Evolutionary conservation across 2,888 invertebrate genomes (phyloP), one percentile per base, ranked within the genome.

Genomic region (Apodemia duryi): DNA sequence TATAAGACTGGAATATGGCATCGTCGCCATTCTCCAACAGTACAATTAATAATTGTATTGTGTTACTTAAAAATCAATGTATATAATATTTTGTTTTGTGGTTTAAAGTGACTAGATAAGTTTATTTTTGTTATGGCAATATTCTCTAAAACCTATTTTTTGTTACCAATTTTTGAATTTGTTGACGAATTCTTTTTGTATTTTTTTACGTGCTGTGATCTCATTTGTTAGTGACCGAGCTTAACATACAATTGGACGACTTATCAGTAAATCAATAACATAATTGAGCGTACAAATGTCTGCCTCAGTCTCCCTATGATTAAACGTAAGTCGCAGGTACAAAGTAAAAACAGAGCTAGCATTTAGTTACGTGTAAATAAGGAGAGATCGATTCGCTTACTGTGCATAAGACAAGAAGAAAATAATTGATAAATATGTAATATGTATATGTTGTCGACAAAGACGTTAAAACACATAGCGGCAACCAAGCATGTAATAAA

Each of bases 91-190:
- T 71, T 70, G 73, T 68, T 74, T 73, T 75, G 71, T 71, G 63
- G 66, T 66, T 73, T 69, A 74, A 73, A 74, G 72, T 69, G 68
- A 74, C 68, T 79, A 79, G 75, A 69, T 81, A 79, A 77, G 75
- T 77, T 78, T 78, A 77, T 60, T 75, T 74, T 77, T 77, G 74
- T 75, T 75, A 73, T 72, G 62, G 69, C 63, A 67, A 52, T 63
- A 51, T 49, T 63, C 60, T 64, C 51, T 60, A 61, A 65, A 66
- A 60, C 32, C 7, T 63, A 70, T 71, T 66, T 69, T 69, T 69
- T 52, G 57, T 60, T 60, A 60, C 57, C 57, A 60, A 60, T 60
- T 60, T 60, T 60, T 60, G 35, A 35, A 60, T 35, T 35, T 60
- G 57, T 57, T 57, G 29, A 57, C 57, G 57, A 32, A 32, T 57